phyloP scores from a whole-genome alignment of 1,140 invertebrate genomes.

The Drosophila melanica region DNA sequence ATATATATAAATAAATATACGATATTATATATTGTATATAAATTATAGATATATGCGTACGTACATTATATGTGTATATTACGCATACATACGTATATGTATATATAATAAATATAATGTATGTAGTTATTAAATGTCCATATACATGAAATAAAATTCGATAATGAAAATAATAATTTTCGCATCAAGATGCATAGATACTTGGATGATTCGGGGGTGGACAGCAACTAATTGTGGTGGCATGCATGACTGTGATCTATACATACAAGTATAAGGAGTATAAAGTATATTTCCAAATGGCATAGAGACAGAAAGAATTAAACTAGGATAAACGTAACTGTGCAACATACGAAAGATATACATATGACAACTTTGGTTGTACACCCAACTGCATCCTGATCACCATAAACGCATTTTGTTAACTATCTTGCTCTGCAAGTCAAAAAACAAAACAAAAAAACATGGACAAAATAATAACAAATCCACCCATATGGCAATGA shows the following conservation, averaged over 20 bases:
- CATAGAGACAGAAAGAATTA: slow-evolving; percentile 42
- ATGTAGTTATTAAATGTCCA: slow-evolving; percentile 13
- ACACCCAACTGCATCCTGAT: slow-evolving; percentile 34
- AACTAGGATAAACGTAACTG: slow-evolving; percentile 44
- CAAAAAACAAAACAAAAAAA: not conserved
- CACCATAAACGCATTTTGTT: slow-evolving; percentile 11
- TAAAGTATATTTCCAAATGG: slow-evolving; percentile 24
- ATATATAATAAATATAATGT: not conserved
- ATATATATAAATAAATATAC: too few species aligned
- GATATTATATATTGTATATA: not conserved
- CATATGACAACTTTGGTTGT: slow-evolving; percentile 29
- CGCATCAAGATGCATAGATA: slow-evolving; percentile 27
- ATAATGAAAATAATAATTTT: not conserved
- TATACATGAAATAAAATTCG: not conserved
- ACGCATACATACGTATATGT: not conserved
- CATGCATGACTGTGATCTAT: slow-evolving; percentile 46
- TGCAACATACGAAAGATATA: slow-evolving; percentile 44
- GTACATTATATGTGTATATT: not conserved
- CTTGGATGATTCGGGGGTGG: slow-evolving; percentile 17
- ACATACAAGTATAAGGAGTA: slow-evolving; percentile 28
- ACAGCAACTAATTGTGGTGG: slow-evolving; percentile 13
- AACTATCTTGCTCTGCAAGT: slow-evolving; percentile 22
- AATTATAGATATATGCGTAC: not conserved
- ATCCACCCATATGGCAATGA: slow-evolving; percentile 14
- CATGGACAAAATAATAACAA: not conserved